Evolutionary conservation across 2,113 vertebrate genomes (phyloP).

Genomic region (Sarotherodon lohbergeri): DNA sequence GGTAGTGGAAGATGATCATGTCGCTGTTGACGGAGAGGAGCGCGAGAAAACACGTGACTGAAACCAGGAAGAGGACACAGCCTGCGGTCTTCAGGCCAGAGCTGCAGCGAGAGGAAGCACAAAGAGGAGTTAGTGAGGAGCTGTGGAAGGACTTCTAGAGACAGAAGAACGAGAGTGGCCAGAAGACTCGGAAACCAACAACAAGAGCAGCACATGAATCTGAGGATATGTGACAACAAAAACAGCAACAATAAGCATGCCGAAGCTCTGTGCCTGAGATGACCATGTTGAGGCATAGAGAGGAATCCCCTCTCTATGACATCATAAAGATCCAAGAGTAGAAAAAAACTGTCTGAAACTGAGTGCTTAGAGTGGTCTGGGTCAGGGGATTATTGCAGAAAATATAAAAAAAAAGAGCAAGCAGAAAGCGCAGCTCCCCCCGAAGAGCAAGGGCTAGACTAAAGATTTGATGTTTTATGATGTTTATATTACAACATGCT

Average conservation of each 20-base stretch:
- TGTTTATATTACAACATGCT: neutral
- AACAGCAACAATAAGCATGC: neutral
- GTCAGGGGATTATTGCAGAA: neutral
- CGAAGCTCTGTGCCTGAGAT: neutral
- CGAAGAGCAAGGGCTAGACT: neutral
- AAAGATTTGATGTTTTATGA: neutral
- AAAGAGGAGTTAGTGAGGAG: neutral
- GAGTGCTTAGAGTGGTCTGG: neutral
- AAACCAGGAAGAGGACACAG: constrained; percentile 80
- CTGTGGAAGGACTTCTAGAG: neutral
- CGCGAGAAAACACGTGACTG: constrained; percentile 82
- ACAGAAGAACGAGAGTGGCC: neutral
- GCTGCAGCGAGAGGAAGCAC: constrained; percentile 54
- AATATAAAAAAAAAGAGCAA: neutral
- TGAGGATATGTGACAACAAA: neutral
- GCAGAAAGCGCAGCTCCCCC: neutral
- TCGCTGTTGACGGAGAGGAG: constrained; percentile 91
- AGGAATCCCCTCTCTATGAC: neutral
- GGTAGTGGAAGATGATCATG: constrained; percentile 88
- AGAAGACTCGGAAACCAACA: neutral
- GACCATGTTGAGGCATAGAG: neutral
- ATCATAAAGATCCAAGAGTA: neutral
- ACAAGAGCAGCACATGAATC: neutral
- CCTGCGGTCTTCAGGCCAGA: constrained; percentile 80
- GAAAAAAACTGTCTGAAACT: neutral